Evolutionary conservation across 2,797 vertebrate species (phyloP).

Genomic region (Moxostoma hubbsi): DNA sequence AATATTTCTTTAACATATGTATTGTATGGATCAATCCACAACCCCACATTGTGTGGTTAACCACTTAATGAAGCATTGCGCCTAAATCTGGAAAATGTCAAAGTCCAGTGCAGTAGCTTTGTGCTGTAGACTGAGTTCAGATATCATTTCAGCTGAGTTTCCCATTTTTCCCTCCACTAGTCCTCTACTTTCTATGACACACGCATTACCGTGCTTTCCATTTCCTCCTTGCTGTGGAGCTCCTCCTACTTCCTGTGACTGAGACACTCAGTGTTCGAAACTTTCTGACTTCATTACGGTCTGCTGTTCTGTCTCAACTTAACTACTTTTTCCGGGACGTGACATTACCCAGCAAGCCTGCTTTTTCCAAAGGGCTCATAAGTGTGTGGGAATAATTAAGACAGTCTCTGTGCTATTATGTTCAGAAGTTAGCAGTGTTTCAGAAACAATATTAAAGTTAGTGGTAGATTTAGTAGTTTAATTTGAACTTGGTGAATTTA

Average conservation of each 20-base stretch:
- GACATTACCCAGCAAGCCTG: conserved; percentile 1
- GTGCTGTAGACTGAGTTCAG: background rate
- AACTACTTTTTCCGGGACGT: background rate
- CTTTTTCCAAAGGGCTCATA: background rate
- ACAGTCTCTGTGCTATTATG: background rate
- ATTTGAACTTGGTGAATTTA: too few species aligned
- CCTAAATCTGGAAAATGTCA: conserved; percentile 18
- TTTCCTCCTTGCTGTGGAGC: conserved; percentile 32
- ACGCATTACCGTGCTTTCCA: conserved; percentile 19
- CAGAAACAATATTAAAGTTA: background rate
- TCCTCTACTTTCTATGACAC: conserved; percentile 19
- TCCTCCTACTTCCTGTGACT: conserved; percentile 45
- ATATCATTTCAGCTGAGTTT: conserved; percentile 18
- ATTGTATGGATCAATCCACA: too few species aligned
- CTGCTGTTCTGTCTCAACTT: background rate
- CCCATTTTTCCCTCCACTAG: conserved; percentile 12
- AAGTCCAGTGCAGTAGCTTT: background rate
- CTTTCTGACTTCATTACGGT: conserved; percentile 15
- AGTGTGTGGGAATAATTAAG: background rate
- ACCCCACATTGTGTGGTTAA: background rate
- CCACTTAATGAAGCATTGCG: conserved; percentile 1
- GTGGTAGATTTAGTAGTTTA: too few species aligned
- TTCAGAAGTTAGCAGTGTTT: background rate
- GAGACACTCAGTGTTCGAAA: conserved; percentile 20
- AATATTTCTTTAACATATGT: too few species aligned